Conservation (phyloP, 2,113 vertebrate genomes). For the Nannobrachium achirus region DNA sequence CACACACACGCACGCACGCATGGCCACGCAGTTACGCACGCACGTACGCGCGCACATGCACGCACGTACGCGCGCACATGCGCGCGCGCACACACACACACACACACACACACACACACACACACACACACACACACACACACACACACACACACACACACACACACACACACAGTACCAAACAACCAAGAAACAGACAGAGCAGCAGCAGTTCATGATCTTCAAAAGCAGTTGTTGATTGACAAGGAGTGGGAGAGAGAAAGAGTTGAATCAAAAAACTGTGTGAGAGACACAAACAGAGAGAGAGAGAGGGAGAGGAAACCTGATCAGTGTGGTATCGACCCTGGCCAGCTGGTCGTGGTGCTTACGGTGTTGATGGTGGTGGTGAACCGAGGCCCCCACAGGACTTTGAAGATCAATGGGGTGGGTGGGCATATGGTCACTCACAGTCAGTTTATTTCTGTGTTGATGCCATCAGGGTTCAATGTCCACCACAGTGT, state of each 20-base stretch:
- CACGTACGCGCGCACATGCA: no score
- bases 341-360: slow-evolving; percentile 18
- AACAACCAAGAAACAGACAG: slow-evolving; percentile 29
- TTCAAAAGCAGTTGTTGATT: slow-evolving; percentile 60
- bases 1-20: no score
- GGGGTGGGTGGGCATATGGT: neutral
- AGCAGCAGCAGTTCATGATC: slow-evolving; percentile 51
- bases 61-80: no score
- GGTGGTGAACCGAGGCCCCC: slow-evolving; percentile 1
- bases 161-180: slow-evolving; percentile 10
- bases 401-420: slow-evolving; percentile 23
- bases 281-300: neutral
- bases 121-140: no score
- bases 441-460: neutral
- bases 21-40: no score
- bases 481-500: no score
- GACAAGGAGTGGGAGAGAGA: neutral
- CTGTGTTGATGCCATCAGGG: neutral
- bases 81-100: no score
- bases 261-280: neutral
- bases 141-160: neutral
- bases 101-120: no score
- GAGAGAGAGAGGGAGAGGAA: slow-evolving; percentile 27
- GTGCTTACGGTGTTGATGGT: slow-evolving; percentile 9
- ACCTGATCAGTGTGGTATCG: slow-evolving; percentile 46